Base-by-base conservation (phyloP, 2,797 vertebrate genomes). In the Anableps anableps region DNA sequence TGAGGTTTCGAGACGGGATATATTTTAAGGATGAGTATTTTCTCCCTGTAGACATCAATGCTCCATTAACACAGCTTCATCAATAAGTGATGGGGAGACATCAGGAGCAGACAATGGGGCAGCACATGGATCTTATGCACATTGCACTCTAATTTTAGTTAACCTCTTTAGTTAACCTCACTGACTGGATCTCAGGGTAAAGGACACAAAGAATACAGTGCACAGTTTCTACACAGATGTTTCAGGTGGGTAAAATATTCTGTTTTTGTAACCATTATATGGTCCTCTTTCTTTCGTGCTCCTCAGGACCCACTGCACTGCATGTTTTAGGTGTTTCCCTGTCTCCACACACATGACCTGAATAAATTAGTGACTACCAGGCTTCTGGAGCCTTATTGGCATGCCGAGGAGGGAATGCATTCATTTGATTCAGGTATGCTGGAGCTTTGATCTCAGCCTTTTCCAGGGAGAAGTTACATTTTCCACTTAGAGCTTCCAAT, bases 81-180 rank as follows among this genome's bases (percentile, higher is more conserved):
- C 88, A 94, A 96, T 94, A 95, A 95, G 89, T 93, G 89, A 95
- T 95, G 92, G 72, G 81, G 85, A 83, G 83, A 82, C 85, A 91
- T 78, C 75, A 17, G 85, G 82, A 82, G 86, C 87, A 94, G 88
- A 92, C 92, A 92, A 73, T 72, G 78, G 86, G 81, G 83, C n/a
- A 23, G 47, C 36, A 45, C 36, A 43, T 41, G 36, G 26, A 58
- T 47, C 58, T 47, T 19, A 45, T 43, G 19, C n/a, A 70, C 64
- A 48, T 38, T 76, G 79, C 74, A 68, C 48, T 72, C 75, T 76
- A 76, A 75, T 80, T 82, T 83, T 80, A 83, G 74, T 50, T 77
- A 72, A 83, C 73, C 77, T 83, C 53, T 58, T 45, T 47, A n/a
- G 47, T 72, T 79, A 41, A 85, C 82, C 77, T 84, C 43, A 86